Evolutionary conservation across 2,888 invertebrate species (phyloP), one percentile per base, ranked within the genome.

Genomic region (Drosophila lutescens): DNA sequence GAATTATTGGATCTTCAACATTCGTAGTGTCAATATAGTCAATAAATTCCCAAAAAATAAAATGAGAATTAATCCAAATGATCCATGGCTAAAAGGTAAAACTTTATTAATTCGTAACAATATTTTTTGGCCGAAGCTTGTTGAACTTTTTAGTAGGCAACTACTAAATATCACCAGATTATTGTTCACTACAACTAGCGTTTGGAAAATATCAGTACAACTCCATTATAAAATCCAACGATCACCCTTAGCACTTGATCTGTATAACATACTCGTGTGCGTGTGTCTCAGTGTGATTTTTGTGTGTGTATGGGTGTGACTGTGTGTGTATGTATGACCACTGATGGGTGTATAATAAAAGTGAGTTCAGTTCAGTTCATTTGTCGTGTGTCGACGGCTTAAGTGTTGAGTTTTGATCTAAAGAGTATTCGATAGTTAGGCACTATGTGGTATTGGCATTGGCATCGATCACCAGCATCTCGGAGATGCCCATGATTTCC

Each of bases 401-500:
- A 20, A 57, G 44, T n/a, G 49, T 63, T 41, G 23, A 17, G 49
- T 43, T 70, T 49, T 43, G 49, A 61, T 72, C 54, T 38, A 62
- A 61, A 34, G 43, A 70, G 60, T 70, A 53, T 53, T 49, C 49
- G 32, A 43, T 56, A 60, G 70, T 67, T 69, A 88, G 88, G 86
- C 84, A 84, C 80, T 78, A 79, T 49, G 53, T 57, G 50, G 60
- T 47, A 43, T 70, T 85, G 41, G 55, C 53, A 57, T 73, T 68
- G 17, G 73, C 76, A 69, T 81, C 88, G 41, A 90, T 80, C 61
- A 91, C 90, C 38, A 90, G 79, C 91, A 91, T 89, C 78, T 91
- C 91, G 15, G 91, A 90, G 13, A 86, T 83, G 44, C 92, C 92
- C 88, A 92, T 90, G 9, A 91, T 86, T 54, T 91, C 91, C 65